Evolutionary conservation across 2,797 vertebrate species (phyloP), one percentile per base, ranked within the genome.

Genomic region (Eupleurogrammus muticus): DNA sequence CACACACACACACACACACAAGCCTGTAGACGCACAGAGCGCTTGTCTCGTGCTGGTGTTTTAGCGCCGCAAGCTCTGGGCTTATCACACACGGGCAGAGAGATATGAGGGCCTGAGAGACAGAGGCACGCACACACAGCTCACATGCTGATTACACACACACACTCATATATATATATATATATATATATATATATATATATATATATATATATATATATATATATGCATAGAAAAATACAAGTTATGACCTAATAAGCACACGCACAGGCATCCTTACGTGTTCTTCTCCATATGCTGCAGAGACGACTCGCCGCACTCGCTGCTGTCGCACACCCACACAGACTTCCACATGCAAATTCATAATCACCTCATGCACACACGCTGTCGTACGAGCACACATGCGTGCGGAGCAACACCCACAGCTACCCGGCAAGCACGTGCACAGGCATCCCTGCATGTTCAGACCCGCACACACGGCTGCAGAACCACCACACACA

Each of bases 1-100:
- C 71, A 59, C 70, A 69, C 51, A 67, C 80, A 66, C 72, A 53
- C 76, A 21, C 23, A 20, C 76, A 75, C 47, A 68, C 83, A 65
- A 80, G 87, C 87, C 80, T 57, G 81, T 80, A 82, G 85, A 88
- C 66, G 87, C 82, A 76, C 75, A 76, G 83, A 84, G 76, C 70
- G 84, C 87, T 91, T 79, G 85, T 89, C 88, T 89, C 85, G 61
- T 63, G 70, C 88, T 90, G 90, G 86, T 91, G 92, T 92, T 92
- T 92, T 80, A 88, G 88, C 71, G 89, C 89, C 82, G 86, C 89
- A 13, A 92, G 91, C 90, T 87, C 79, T 54, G 75, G 87, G 89
- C 91, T 92, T 92, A 92, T 92, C 91, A 75, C 89, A 89, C 89
- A 65, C 83, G 80, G 90, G 87, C 92, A 92, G 90, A 83, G 83